A percentile compares a stretch with the other conserved stretches of the same genome.
phyloP scores from a whole-genome alignment of 2,797 vertebrate genomes.

The Urocyon cinereoargenteus region DNA sequence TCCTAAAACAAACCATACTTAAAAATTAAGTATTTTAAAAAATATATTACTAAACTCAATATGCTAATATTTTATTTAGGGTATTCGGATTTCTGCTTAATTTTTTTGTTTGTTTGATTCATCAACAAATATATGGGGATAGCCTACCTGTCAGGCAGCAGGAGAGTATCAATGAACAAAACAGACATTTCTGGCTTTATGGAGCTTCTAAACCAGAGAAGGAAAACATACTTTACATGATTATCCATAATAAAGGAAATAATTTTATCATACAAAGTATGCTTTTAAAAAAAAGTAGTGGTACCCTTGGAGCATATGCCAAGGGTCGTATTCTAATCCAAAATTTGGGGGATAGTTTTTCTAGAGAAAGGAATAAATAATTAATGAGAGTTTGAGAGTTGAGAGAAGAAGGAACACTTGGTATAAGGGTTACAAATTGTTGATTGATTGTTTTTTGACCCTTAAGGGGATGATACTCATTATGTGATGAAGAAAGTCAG shows the following conservation, averaged over 20 bases:
- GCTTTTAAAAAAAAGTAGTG: not conserved
- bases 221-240: not conserved
- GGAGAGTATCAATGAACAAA: not conserved
- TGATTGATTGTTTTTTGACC: not conserved
- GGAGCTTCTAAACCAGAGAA: not conserved
- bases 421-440: not conserved
- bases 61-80: slow-evolving; percentile 4
- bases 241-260: slow-evolving; percentile 1
- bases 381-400: not conserved
- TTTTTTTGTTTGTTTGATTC: slow-evolving; percentile 32
- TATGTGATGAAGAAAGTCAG: not conserved
- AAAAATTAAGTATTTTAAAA: not conserved
- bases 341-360: not conserved
- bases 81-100: slow-evolving; percentile 24
- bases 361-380: slow-evolving; percentile 7
- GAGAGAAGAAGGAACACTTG: not conserved
- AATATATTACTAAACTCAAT: not conserved
- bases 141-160: not conserved
- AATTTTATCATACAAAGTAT: not conserved
- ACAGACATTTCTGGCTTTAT: not conserved
- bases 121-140: not conserved
- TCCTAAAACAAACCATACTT: slow-evolving; percentile 37
- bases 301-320: not conserved
- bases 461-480: not conserved
- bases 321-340: not conserved